Conservation (phyloP, 1,140 invertebrate genomes). For the Idris sp. region DNA sequence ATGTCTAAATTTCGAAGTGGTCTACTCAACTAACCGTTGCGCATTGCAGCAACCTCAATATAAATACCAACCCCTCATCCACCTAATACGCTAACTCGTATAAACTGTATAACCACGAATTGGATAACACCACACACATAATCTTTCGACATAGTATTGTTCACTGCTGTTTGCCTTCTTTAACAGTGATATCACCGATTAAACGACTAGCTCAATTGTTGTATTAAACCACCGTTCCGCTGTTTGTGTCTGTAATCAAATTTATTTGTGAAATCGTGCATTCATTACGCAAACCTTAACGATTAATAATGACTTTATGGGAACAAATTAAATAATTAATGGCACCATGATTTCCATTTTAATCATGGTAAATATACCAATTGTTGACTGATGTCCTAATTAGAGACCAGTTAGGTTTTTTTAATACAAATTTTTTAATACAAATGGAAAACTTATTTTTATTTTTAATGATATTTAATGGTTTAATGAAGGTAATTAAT, state of each 20-base stretch:
- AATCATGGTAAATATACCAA: no score
- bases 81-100: constrained; percentile 47
- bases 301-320: no score
- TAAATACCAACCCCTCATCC: constrained; percentile 50
- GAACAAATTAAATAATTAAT: no score
- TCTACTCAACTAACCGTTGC: constrained; percentile 53
- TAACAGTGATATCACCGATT: constrained; percentile 30
- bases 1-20: constrained; percentile 48
- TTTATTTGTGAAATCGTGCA: constrained; percentile 5
- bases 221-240: constrained; percentile 8
- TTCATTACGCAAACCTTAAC: no score
- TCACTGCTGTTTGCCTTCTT: constrained; percentile 33
- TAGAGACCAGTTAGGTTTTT: no score
- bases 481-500: no score
- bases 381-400: no score
- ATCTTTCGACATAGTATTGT: constrained; percentile 37
- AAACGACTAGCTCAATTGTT: constrained; percentile 21
- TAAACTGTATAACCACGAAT: constrained; percentile 50
- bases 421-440: no score
- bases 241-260: constrained; percentile 8
- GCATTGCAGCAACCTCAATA: constrained; percentile 64
- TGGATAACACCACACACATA: constrained; percentile 44
- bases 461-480: no score
- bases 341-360: no score
- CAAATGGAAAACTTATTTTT: no score